Conservation (phyloP, 2,888 invertebrate genomes). For the Eretmocerus hayati region DNA sequence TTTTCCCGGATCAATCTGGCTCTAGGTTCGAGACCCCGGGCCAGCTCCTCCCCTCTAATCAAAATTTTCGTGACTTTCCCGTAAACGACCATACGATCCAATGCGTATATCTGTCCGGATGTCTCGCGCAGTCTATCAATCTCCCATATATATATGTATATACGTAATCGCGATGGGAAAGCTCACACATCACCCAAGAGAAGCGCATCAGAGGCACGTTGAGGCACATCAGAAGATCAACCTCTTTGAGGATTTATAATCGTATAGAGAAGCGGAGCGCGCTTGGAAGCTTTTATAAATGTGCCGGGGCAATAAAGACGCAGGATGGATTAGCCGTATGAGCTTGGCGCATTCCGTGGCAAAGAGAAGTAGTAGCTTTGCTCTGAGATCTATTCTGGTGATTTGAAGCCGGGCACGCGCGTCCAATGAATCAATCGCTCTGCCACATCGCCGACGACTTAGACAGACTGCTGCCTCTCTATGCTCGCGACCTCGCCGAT, state of each 20-base stretch:
- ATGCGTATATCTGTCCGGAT: too few species aligned
- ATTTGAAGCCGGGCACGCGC: conserved; percentile 47
- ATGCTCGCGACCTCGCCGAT: background rate
- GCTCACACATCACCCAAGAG: too few species aligned
- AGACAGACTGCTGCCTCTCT: too few species aligned
- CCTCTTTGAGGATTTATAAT: conserved; percentile 17
- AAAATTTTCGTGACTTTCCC: too few species aligned
- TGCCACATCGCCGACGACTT: background rate
- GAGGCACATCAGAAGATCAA: too few species aligned
- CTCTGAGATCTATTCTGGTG: conserved; percentile 45
- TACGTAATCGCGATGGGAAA: too few species aligned
- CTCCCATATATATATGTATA: too few species aligned
- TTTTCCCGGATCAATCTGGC: background rate
- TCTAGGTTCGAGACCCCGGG: background rate
- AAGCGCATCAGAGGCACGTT: too few species aligned
- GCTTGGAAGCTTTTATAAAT: conserved; percentile 14
- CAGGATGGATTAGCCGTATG: conserved; percentile 41
- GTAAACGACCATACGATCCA: too few species aligned
- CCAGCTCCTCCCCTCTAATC: too few species aligned
- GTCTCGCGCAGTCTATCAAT: too few species aligned
- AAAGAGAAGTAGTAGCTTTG: conserved; percentile 11
- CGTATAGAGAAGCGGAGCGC: too few species aligned
- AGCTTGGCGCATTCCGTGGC: conserved; percentile 41
- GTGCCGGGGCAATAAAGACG: conserved; percentile 19
- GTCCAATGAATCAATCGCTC: conserved; percentile 46